Conservation (phyloP, 1,140 invertebrate genomes). For the Lerema accius region DNA sequence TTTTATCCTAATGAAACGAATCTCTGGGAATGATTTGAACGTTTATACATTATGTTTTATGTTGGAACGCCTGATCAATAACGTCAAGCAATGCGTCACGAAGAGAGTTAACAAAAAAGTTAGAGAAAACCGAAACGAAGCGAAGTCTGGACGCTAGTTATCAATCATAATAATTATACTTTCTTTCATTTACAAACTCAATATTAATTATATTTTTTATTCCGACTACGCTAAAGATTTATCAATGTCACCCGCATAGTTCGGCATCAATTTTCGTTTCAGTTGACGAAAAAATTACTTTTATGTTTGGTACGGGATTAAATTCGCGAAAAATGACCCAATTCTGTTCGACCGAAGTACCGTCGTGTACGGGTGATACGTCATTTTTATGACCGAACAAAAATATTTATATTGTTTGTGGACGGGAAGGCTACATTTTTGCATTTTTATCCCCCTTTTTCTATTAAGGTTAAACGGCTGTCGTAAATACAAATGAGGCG, state of each 20-base stretch:
- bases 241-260: conserved; percentile 1
- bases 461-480: conserved; percentile 50
- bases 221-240: neutral
- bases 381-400: conserved; percentile 54
- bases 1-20: too few species aligned
- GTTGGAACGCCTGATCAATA: too few species aligned
- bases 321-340: conserved; percentile 53
- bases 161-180: too few species aligned
- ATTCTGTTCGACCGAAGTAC: conserved; percentile 36
- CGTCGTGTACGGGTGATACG: conserved; percentile 39
- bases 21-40: too few species aligned
- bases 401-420: conserved; percentile 62
- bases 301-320: conserved; percentile 36
- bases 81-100: too few species aligned
- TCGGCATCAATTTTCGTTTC: conserved; percentile 19
- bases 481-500: conserved; percentile 45
- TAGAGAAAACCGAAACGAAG: too few species aligned
- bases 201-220: too few species aligned
- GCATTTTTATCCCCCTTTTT: conserved; percentile 51
- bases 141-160: too few species aligned
- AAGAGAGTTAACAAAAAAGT: too few species aligned
- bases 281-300: conserved; percentile 11
- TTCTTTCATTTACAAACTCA: too few species aligned
- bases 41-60: too few species aligned
- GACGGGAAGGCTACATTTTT: conserved; percentile 48